Percentiles rank a stretch among this genome's conserved stretches.
phyloP scores from a whole-genome alignment of 2,797 vertebrate species.

The Melanotaenia pygmaea region DNA sequence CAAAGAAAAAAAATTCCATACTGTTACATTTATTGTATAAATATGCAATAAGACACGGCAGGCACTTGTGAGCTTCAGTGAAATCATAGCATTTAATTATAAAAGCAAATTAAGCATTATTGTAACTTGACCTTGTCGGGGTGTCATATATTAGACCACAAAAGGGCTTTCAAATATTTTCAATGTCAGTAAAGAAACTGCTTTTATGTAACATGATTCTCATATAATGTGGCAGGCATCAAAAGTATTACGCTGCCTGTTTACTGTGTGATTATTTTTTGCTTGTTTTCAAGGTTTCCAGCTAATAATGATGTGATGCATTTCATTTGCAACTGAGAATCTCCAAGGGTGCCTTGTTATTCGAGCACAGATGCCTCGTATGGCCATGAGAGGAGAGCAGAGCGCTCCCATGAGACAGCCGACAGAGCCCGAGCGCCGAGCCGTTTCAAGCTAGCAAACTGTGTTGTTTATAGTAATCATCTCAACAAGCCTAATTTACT shows the following conservation, averaged over 20 bases:
- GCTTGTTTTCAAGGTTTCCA: constrained; percentile 54
- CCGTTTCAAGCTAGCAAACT: constrained; percentile 36
- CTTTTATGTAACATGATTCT: background rate
- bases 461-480: constrained; percentile 56
- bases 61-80: constrained; percentile 19
- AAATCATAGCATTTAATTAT: constrained; percentile 6
- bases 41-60: constrained; percentile 40
- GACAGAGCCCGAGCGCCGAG: constrained; percentile 19
- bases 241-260: constrained; percentile 1
- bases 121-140: background rate
- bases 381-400: constrained; percentile 51
- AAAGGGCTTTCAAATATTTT: background rate
- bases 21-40: constrained; percentile 48
- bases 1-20: constrained; percentile 57
- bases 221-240: constrained; percentile 4
- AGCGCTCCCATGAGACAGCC: constrained; percentile 50
- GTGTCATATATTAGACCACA: background rate
- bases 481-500: constrained; percentile 60
- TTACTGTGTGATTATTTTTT: constrained; percentile 16
- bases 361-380: constrained; percentile 50
- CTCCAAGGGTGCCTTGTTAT: constrained; percentile 58
- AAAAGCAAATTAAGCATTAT: constrained; percentile 16
- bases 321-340: constrained; percentile 33
- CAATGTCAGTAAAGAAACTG: background rate
- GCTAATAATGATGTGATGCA: constrained; percentile 57